Conservation (phyloP, 2,888 invertebrate species). For the Arctia plantaginis region DNA sequence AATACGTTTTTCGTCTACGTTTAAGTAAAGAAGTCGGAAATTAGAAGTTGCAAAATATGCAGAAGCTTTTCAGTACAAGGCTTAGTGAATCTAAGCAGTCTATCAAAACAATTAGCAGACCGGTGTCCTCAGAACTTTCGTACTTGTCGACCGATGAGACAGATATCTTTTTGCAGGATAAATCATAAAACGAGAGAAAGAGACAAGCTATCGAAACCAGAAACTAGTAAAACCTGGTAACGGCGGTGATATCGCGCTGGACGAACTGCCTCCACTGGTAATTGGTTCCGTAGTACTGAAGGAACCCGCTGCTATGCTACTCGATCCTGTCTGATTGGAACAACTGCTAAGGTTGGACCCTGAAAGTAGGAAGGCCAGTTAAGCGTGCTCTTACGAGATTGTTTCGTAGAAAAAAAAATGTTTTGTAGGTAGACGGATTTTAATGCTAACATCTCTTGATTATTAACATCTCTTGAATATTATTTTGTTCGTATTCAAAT, state of each 20-base stretch:
- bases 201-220: not conserved
- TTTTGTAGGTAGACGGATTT: not conserved
- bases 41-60: not conserved
- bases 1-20: not conserved
- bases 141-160: not conserved
- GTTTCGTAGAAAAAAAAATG: not conserved
- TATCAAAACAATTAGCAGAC: no score
- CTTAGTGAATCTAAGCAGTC: not conserved
- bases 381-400: not conserved
- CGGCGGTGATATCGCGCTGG: constrained; percentile 83
- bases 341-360: constrained; percentile 84
- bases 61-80: not conserved
- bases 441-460: no score
- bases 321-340: constrained; percentile 83
- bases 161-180: not conserved
- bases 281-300: constrained; percentile 83
- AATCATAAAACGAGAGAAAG: not conserved
- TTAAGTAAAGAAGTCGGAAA: not conserved
- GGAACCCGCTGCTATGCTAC: constrained; percentile 82
- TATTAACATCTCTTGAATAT: not conserved
- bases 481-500: not conserved
- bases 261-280: constrained; percentile 83
- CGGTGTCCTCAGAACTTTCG: not conserved
- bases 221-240: constrained; percentile 69
- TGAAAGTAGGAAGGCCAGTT: constrained; percentile 52